Evolutionary conservation across 1,140 invertebrate species (phyloP).

Genomic region (Grapholita molesta): DNA sequence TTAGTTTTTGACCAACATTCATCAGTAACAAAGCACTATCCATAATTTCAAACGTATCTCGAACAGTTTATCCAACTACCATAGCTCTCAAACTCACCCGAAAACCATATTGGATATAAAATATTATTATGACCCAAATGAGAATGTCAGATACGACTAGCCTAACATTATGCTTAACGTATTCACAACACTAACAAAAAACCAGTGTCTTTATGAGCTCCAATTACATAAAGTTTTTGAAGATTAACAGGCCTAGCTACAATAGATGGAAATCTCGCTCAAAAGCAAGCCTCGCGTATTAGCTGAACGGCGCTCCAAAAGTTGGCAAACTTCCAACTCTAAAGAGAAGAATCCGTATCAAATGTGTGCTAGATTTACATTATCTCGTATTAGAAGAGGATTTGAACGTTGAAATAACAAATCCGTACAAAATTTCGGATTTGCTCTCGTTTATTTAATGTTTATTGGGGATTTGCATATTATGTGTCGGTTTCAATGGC

Average conservation of each 20-base stretch:
- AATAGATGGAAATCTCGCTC: neutral
- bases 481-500: neutral
- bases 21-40: no score
- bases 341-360: constrained; percentile 5
- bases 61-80: neutral
- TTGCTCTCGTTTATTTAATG: neutral
- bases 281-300: neutral
- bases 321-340: neutral
- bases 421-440: neutral
- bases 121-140: constrained; percentile 46
- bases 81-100: neutral
- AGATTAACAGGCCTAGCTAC: constrained; percentile 19
- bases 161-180: constrained; percentile 23
- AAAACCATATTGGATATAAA: constrained; percentile 28
- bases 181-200: neutral
- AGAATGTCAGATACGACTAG: constrained; percentile 30
- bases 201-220: constrained; percentile 23
- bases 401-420: neutral
- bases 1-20: no score
- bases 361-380: constrained; percentile 1
- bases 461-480: neutral
- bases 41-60: no score
- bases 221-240: constrained; percentile 19
- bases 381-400: constrained; percentile 6
- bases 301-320: neutral